Conservation (phyloP, 2,888 invertebrate species). For the Poecilobothrus nobilitatus region DNA sequence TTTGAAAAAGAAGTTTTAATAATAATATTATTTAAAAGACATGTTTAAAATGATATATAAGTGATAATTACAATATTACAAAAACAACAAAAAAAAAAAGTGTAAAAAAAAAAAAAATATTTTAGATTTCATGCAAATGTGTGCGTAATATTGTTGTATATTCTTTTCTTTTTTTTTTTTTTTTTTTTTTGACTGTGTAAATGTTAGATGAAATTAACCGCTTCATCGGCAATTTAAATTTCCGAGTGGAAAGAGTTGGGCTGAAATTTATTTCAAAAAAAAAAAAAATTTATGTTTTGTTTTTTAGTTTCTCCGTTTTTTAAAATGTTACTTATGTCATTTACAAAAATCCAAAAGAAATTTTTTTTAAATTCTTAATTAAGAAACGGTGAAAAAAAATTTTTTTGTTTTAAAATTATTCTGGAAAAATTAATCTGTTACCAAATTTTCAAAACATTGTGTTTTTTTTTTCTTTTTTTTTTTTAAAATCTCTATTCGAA, state of each 20-base stretch:
- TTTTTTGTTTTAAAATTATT: too few species aligned
- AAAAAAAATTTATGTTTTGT: too few species aligned
- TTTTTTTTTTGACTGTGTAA: neutral
- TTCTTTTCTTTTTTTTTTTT: neutral
- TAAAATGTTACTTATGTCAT: too few species aligned
- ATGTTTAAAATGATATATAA: too few species aligned
- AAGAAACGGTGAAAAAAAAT: too few species aligned
- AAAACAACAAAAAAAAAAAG: too few species aligned
- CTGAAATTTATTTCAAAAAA: neutral
- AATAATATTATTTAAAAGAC: too few species aligned
- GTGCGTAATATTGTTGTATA: neutral
- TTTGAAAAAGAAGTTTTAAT: too few species aligned
- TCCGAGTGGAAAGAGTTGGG: neutral
- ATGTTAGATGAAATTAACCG: constrained; percentile 4
- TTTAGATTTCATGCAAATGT: neutral
- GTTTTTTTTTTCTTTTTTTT: neutral
- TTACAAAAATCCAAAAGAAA: too few species aligned
- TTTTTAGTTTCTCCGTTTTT: too few species aligned
- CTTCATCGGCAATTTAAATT: constrained; percentile 1
- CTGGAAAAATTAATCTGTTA: neutral
- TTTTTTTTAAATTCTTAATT: too few species aligned
- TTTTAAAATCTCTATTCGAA: neutral
- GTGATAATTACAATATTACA: too few species aligned
- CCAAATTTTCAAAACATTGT: neutral
- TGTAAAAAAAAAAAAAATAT: neutral